These are phyloP conservation scores for Propithecus coquereli DNA, from an alignment of 2,113 vertebrate species.

Conservation along the genomic window DNA sequence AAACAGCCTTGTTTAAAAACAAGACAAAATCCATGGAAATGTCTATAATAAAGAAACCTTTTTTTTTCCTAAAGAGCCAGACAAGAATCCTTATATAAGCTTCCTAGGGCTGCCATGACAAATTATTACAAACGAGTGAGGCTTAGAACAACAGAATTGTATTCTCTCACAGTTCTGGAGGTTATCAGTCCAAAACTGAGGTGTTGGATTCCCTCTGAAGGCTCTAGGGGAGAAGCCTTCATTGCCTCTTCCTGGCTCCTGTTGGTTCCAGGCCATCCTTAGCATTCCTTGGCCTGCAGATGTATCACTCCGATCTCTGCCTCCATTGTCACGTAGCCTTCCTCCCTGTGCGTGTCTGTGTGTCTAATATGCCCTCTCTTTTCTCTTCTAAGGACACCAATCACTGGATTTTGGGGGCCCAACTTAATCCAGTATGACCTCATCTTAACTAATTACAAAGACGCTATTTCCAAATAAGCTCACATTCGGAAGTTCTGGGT, in stretches of 20 bases:
- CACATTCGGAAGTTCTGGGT: not conserved
- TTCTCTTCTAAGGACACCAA: not conserved
- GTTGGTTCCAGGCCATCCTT: not conserved
- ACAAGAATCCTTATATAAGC: not conserved
- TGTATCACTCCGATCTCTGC: not conserved
- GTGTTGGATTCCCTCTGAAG: not conserved
- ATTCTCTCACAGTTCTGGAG: not conserved
- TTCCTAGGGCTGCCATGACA: not conserved
- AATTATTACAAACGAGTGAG: not conserved
- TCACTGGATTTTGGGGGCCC: not conserved
- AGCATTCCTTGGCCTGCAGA: not conserved
- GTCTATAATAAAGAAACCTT: not conserved
- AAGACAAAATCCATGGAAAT: not conserved
- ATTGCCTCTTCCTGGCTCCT: not conserved
- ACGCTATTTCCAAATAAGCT: not conserved
- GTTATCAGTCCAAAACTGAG: not conserved
- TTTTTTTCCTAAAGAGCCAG: not conserved
- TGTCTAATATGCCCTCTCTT: not conserved
- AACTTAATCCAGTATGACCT: not conserved
- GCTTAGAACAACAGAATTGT: not conserved
- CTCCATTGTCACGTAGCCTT: not conserved
- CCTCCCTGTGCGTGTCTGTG: not conserved
- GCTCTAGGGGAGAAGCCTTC: not conserved
- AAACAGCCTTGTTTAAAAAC: not conserved
- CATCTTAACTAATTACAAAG: not conserved